Evolutionary conservation across 2,888 invertebrate genomes (phyloP), one percentile per base, ranked within the genome.

Genomic region (Plebejus argus): DNA sequence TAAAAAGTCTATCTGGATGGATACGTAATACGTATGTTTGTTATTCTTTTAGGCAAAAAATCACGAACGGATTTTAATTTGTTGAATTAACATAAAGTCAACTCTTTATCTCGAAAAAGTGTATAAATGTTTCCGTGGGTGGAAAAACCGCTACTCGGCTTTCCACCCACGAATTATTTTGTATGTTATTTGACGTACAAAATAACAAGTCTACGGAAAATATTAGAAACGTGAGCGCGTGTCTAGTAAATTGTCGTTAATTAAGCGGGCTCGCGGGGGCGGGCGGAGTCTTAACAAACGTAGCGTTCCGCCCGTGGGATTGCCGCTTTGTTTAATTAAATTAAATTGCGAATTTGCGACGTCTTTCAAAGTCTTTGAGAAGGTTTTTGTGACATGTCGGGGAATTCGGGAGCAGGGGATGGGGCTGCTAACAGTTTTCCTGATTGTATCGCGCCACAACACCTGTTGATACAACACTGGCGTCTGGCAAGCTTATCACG

Each of bases 291-390:
- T 33, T 66, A 15, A 66, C 66, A 66, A 28, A 66, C 66, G 66
- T 66, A 33, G 28, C 28, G 28, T 61, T 4, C 15, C 66, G 66
- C n/a, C 58, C 66, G 66, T 33, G 66, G 15, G 66, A 66, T 20
- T 33, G 28, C 66, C 61, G 61, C 58, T 66, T 66, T 66, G 66
- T 33, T 66, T 28, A 66, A 66, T 66, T 66, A 28, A 28, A 28
- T 66, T 66, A 28, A 66, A 66, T 66, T 66, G 5, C 28, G 66
- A 28, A 66, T 28, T 66, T 66, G 5, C 28, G 66, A 28, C 66
- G 66, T 66, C 66, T 66, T 66, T 66, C 28, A 66, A 66, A 66
- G 28, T 28, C 66, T 66, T 66, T 66, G 28, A 66, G 66, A 28
- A 66, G 28, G 28, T 23, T 61, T 53, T 61, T 20, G 23, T 12